Base-by-base conservation (phyloP, 2,113 vertebrate genomes). In the Oreochromis tanganicae region DNA sequence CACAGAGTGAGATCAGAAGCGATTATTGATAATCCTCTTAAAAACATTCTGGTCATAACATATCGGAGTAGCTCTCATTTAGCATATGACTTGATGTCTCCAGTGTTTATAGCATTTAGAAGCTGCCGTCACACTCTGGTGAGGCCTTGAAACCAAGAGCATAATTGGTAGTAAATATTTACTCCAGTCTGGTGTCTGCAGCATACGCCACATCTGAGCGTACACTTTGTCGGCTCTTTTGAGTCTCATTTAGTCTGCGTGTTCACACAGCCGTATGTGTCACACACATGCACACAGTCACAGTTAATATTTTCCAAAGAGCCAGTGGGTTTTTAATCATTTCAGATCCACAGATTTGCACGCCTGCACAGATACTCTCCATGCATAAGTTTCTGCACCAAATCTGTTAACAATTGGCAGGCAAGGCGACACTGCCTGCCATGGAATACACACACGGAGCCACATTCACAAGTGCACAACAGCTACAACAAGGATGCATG, bases 21-120 rank as follows among this genome's bases (percentile, higher is more conserved):
- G 83, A 92, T 93, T 92, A 90, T 41, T 52, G 50, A 34, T 94
- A 95, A 94, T 94, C 91, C 91, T 91, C 91, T 93, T 92, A 90
- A 89, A 92, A 93, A 92, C 91, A 89, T 89, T 94, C 90, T 84
- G 86, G 88, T 83, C 92, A 87, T 85, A 83, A 91, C 68, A 91
- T 89, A 85, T 84, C 80, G 88, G 81, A 52, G 81, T 71, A 75
- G 55, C 61, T 86, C 55, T 83, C 7, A 82, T 83, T 88, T 36
- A 19, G 48, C 11, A 4, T 50, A 32, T 6, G 50, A 89, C 21
- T 71, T 75, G 13, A 85, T 48, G 24, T 84, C 75, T 87, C 34
- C 24, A 7, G 81, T 21, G 11, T 85, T 80, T 36, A 83, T 27
- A 14, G 48, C 59, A 24, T 84, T 86, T 85, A 24, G 5, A 81